phyloP scores from a whole-genome alignment of 2,113 vertebrate genomes.

The Mormoops blainvillei region DNA sequence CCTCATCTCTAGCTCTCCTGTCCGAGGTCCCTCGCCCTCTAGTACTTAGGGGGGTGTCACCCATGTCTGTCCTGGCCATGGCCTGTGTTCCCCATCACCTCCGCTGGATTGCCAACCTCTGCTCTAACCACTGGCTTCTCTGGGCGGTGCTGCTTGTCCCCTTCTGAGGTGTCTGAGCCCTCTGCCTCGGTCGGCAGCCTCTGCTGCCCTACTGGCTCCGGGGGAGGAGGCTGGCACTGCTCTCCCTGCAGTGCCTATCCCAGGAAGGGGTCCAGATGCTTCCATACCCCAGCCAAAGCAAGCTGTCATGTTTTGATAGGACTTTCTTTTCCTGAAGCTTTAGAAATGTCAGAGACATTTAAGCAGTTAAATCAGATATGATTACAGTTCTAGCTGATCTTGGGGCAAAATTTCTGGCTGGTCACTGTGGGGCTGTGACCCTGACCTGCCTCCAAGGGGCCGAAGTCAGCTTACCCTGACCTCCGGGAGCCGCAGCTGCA shows the following conservation, averaged over 20 bases:
- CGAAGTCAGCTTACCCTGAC: background rate
- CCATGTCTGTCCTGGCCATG: background rate
- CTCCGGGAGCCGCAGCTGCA: background rate
- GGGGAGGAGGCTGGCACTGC: background rate
- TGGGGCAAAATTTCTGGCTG: background rate
- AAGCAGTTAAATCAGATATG: background rate
- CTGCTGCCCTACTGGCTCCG: background rate
- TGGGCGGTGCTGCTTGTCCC: background rate
- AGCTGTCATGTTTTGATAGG: background rate
- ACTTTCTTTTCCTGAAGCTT: background rate
- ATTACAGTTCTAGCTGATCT: background rate
- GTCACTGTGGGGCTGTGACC: background rate
- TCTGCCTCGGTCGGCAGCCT: background rate
- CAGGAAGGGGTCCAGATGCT: background rate
- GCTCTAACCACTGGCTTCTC: background rate
- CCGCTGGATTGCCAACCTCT: background rate
- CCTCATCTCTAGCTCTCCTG: accelerated
- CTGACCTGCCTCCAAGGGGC: background rate
- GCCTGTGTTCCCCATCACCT: background rate
- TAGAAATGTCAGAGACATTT: background rate
- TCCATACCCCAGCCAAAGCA: background rate
- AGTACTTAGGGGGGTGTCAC: background rate
- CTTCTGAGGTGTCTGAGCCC: background rate
- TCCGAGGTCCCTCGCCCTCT: background rate
- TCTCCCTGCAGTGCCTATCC: background rate